Evolutionary conservation across 1,140 invertebrate genomes (phyloP).

Genomic region (Fopius arisanus): DNA sequence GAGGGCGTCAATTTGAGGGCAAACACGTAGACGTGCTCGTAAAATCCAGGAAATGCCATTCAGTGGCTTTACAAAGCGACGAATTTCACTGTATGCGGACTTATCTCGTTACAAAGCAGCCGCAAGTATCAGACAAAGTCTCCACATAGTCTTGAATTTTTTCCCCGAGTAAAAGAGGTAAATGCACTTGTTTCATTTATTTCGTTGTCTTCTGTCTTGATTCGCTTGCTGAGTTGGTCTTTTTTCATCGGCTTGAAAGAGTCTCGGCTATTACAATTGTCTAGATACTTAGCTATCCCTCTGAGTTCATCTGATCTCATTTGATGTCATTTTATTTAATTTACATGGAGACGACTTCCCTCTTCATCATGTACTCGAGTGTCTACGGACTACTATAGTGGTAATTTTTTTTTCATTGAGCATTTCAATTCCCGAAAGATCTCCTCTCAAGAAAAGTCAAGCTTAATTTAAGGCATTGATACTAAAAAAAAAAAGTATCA

Average conservation of each 20-base stretch:
- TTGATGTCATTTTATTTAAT: no score
- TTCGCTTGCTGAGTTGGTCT: no score
- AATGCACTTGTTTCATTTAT: neutral
- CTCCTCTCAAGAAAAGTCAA: no score
- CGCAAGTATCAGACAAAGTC: neutral
- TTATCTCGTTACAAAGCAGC: neutral
- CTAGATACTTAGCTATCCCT: neutral
- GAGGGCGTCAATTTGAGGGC: conserved; percentile 22
- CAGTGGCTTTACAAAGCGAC: neutral
- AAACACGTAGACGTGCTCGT: neutral
- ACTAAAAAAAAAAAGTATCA: no score
- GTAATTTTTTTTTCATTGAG: no score
- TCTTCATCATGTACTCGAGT: no score
- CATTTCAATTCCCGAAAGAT: no score
- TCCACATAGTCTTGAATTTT: neutral
- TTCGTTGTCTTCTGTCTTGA: neutral
- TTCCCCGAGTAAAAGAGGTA: neutral
- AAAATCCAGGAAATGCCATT: conserved; percentile 19
- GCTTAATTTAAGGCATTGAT: no score
- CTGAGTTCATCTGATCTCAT: neutral
- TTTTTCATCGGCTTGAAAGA: no score
- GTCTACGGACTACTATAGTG: no score
- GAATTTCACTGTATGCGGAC: neutral
- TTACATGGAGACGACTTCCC: no score
- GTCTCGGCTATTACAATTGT: neutral